Evolutionary conservation across 2,888 invertebrate genomes (phyloP), one percentile per base, ranked within the genome.

Genomic region (Eudemis profundana): DNA sequence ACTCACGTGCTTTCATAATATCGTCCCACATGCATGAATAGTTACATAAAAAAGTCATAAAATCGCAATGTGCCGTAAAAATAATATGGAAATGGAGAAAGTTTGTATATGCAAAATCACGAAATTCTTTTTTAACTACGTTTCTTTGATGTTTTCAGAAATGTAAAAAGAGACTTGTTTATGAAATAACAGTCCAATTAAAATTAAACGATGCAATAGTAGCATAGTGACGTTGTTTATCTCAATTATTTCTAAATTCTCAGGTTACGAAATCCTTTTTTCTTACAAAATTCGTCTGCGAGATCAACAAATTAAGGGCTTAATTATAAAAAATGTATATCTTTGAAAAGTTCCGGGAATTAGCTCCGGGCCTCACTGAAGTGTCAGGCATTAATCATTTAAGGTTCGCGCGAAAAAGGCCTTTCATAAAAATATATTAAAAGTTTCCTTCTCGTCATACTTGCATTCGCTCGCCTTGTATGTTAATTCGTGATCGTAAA

Each of bases 351-450:
- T 81, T 83, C 78, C 76, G 77, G 74, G 79, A 83, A 84, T 85
- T 82, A 84, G 83, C 82, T 75, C 69, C 74, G 73, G 76, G 81
- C 81, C 73, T 77, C 76, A 77, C 74, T 86, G 84, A 85, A 86
- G 86, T 86, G 85, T 80, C 83, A 77, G 71, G 78, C 80, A 90
- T 90, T 89, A 87, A 90, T 90, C 90, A 90, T 86, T 82, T 79
- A 79, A 78, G 80, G 78, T 83, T 79, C 79, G 79, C 84, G 82
- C 83, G 82, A 83, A 86, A 73, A 87, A 86, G 73, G 83, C 81
- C 80, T 87, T 89, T 85, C 85, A 86, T 85, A 85, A 87, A 86
- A 86, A 88, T 86, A 85, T 88, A 88, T 88, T 87, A 87, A 87
- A 87, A 84, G 78, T 86, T 89, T 85, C 77, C 79, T 75, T 78